Conservation (phyloP, 2,797 vertebrate species). For the Gadopsis bispinosus region DNA sequence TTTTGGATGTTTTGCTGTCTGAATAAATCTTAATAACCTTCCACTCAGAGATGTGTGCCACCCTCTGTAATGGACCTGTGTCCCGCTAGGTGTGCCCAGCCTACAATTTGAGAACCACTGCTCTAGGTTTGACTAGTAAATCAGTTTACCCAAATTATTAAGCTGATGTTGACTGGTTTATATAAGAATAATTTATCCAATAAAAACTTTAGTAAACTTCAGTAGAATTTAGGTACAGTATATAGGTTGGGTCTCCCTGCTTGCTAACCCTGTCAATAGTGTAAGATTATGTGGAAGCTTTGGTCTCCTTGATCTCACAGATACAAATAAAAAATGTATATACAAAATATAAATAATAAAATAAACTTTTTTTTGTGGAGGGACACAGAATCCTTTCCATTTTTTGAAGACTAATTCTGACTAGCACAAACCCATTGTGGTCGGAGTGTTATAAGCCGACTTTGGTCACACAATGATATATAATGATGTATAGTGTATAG, state of each 20-base stretch:
- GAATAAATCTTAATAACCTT: not conserved
- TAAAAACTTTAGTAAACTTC: not conserved
- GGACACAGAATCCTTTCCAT: not conserved
- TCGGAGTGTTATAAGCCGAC: not conserved
- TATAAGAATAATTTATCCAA: constrained; percentile 1
- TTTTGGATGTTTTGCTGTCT: not conserved
- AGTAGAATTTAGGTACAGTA: not conserved
- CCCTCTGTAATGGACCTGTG: not conserved
- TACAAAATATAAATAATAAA: too few relatives aligned
- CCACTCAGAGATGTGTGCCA: not conserved
- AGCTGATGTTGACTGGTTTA: not conserved
- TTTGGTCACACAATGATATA: not conserved
- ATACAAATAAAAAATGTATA: too few relatives aligned
- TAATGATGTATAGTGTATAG: too few relatives aligned
- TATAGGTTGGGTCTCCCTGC: not conserved
- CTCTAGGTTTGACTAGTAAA: not conserved
- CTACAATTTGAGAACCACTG: too few relatives aligned
- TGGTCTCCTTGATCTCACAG: not conserved
- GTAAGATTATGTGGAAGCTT: constrained; percentile 6
- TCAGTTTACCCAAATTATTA: not conserved
- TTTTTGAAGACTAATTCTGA: constrained; percentile 4
- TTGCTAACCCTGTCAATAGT: not conserved
- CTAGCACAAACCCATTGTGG: not conserved
- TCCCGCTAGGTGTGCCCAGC: too few relatives aligned
- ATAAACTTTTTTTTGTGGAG: not conserved